Percentiles rank a stretch among this genome's conserved stretches.
These are phyloP conservation scores for Chaenocephalus aceratus DNA, from an alignment of 2,113 vertebrate species.

Conservation along the genomic window DNA sequence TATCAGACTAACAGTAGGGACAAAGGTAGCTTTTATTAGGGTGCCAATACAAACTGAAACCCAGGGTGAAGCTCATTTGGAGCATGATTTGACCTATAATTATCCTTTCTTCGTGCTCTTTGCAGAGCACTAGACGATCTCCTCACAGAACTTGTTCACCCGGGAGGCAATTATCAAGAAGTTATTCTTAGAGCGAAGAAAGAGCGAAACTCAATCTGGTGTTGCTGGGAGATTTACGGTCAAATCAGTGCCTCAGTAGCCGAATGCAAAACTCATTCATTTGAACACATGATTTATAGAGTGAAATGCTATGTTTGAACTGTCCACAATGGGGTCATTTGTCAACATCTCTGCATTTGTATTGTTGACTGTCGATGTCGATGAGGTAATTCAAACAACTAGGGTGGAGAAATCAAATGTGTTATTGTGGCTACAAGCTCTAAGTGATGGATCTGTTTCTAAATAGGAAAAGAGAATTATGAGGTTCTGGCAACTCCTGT, in stretches of 20 bases:
- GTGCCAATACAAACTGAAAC: constrained; percentile 46
- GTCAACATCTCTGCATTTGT: neutral
- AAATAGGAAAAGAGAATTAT: neutral
- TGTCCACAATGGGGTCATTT: neutral
- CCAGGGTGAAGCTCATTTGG: constrained; percentile 42
- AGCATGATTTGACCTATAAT: constrained; percentile 69
- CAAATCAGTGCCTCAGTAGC: neutral
- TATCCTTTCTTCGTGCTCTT: constrained; percentile 42
- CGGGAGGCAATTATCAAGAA: constrained; percentile 53
- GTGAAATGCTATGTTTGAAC: constrained; percentile 28
- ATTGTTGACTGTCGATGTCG: neutral
- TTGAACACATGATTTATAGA: constrained; percentile 3
- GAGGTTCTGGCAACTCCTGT: neutral
- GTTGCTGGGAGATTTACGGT: constrained; percentile 50
- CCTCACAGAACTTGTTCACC: constrained; percentile 38
- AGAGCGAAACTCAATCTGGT: constrained; percentile 33
- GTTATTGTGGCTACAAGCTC: neutral
- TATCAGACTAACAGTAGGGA: neutral
- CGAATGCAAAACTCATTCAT: constrained; percentile 22
- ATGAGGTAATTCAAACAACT: constrained; percentile 10
- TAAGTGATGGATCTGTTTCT: constrained; percentile 18
- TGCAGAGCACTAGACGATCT: constrained; percentile 47
- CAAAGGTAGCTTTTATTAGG: constrained; percentile 34
- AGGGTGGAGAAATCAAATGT: neutral
- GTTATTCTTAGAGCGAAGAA: constrained; percentile 34